phyloP scores from a whole-genome alignment of 1,140 invertebrate genomes.

The Apis mellifera region DNA sequence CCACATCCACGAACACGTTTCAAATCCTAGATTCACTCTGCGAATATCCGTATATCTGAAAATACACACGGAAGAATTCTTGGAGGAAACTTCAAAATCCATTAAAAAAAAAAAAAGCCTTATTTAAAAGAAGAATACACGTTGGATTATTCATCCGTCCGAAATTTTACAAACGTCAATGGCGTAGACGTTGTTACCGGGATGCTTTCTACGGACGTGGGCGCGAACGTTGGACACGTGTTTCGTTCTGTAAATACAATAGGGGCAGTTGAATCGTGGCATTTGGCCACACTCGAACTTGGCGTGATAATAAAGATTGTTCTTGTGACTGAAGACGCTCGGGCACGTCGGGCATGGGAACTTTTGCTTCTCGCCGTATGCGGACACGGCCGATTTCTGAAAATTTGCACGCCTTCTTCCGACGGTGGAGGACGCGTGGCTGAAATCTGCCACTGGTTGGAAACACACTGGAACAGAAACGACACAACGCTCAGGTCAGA shows the following conservation, averaged over 20 bases:
- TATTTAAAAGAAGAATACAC: not conserved
- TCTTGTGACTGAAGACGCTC: slow-evolving; percentile 70
- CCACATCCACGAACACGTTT: no score
- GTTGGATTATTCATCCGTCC: not conserved
- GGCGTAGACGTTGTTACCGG: slow-evolving; percentile 42
- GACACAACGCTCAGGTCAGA: slow-evolving; percentile 18
- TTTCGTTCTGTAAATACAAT: slow-evolving; percentile 76
- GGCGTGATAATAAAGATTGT: slow-evolving; percentile 81
- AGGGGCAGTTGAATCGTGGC: slow-evolving; percentile 81
- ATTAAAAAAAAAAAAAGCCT: no score
- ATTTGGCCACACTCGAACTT: slow-evolving; percentile 82
- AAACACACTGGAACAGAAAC: slow-evolving; percentile 56
- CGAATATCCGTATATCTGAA: no score
- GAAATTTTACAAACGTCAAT: slow-evolving; percentile 55
- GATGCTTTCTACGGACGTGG: slow-evolving; percentile 69
- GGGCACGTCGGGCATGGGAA: slow-evolving; percentile 68
- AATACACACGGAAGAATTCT: no score
- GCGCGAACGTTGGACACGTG: slow-evolving; percentile 74
- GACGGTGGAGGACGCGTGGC: not conserved
- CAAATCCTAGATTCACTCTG: no score
- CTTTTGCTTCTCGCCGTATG: slow-evolving; percentile 32
- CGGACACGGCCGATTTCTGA: not conserved
- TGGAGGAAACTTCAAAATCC: no score
- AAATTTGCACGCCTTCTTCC: not conserved
- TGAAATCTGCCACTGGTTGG: not conserved